phyloP scores from a whole-genome alignment of 2,797 vertebrate species.

The Selene dorsalis region DNA sequence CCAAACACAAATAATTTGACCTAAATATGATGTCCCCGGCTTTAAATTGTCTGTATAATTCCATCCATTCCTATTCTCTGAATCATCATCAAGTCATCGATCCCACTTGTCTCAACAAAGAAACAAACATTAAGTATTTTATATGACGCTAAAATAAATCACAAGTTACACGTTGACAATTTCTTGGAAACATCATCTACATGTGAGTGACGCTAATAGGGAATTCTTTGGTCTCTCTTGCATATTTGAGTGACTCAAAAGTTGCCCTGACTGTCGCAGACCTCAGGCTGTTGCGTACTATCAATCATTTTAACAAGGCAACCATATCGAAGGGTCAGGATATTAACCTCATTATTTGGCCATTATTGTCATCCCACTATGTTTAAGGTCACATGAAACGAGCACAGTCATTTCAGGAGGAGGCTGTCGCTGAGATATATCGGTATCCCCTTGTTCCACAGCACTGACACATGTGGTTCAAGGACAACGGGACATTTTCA shows the following conservation, averaged over 20 bases:
- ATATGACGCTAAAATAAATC: too few species aligned
- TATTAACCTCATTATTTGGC: conserved; percentile 33
- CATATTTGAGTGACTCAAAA: not conserved
- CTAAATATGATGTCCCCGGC: not conserved
- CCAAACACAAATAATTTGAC: not conserved
- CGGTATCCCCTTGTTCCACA: not conserved
- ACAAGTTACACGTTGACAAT: not conserved
- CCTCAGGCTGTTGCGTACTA: conserved; percentile 11
- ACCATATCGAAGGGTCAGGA: not conserved
- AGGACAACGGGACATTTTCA: conserved; percentile 61
- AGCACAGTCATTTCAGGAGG: conserved; percentile 21
- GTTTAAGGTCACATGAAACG: conserved; percentile 39
- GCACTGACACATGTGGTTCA: conserved; percentile 36
- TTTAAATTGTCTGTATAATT: too few species aligned
- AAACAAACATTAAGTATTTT: not conserved
- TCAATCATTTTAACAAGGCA: conserved; percentile 58
- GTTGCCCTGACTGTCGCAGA: conserved; percentile 12
- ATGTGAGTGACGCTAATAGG: not conserved
- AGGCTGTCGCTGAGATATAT: not conserved
- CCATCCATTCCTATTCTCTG: not conserved
- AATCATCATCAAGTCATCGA: not conserved
- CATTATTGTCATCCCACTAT: conserved; percentile 19
- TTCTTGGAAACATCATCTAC: not conserved
- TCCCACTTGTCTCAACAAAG: not conserved
- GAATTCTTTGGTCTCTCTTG: not conserved